A percentile compares a stretch with the other conserved stretches of the same genome.
Evolutionary conservation across 2,797 vertebrate species (phyloP).

Genomic region (Neopelma chrysocephalum): DNA sequence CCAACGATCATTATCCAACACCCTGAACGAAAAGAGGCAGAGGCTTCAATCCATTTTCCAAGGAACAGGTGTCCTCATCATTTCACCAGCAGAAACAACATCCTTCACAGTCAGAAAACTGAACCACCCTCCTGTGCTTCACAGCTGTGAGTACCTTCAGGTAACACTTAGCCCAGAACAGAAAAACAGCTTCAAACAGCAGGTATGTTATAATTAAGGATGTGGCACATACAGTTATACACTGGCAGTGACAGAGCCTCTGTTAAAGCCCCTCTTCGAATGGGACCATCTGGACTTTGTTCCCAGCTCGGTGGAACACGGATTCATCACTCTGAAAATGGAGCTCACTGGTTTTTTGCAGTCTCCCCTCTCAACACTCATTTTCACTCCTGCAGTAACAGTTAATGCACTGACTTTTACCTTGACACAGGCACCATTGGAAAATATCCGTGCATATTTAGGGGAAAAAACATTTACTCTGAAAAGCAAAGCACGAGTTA

Average conservation of each 20-base stretch:
- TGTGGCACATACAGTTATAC: neutral
- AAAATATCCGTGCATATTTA: neutral
- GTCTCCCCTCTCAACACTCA: neutral
- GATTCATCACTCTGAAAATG: neutral
- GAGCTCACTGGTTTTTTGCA: neutral
- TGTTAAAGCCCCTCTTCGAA: neutral
- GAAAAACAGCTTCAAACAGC: neutral
- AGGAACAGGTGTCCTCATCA: neutral
- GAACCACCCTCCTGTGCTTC: neutral
- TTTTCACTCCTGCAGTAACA: neutral
- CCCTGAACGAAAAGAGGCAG: neutral
- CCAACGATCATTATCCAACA: neutral
- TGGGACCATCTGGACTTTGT: neutral
- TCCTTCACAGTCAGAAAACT: neutral
- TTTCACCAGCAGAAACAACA: neutral
- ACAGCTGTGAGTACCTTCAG: neutral
- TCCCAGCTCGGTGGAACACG: neutral
- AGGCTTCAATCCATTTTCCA: neutral
- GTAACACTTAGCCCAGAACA: neutral
- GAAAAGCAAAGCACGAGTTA: neutral
- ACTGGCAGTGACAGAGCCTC: neutral
- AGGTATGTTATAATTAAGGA: neutral
- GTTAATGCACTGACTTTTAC: neutral
- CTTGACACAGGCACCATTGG: neutral
- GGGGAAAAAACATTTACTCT: neutral